Conservation (phyloP, 2,888 invertebrate genomes). For the Brassicogethes aeneus region DNA sequence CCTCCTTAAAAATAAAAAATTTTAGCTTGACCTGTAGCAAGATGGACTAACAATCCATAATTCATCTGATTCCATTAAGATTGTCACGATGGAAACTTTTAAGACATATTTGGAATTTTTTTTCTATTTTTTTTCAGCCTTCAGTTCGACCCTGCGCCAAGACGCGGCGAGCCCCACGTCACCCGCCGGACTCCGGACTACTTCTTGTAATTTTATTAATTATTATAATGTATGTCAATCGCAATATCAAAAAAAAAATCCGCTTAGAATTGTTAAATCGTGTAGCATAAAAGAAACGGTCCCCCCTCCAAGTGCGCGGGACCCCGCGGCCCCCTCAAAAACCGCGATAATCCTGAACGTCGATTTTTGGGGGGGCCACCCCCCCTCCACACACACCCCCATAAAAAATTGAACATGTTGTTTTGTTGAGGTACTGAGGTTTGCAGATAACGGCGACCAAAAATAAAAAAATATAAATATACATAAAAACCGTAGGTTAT, state of each 20-base stretch:
- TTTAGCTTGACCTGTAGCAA: too few species aligned
- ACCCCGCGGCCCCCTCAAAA: too few species aligned
- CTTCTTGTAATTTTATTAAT: slow-evolving; percentile 74
- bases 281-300: slow-evolving; percentile 7
- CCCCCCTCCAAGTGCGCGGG: background rate
- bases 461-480: slow-evolving; percentile 14
- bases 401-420: too few species aligned
- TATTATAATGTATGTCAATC: slow-evolving; percentile 22
- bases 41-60: background rate
- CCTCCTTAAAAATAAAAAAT: too few species aligned
- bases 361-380: too few species aligned
- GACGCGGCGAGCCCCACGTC: slow-evolving; percentile 99
- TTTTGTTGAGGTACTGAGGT: slow-evolving; percentile 13
- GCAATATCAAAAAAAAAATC: slow-evolving; percentile 30
- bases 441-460: slow-evolving; percentile 17
- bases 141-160: slow-evolving; percentile 99
- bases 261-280: slow-evolving; percentile 32
- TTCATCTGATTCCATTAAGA: background rate
- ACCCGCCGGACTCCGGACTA: slow-evolving; percentile 99
- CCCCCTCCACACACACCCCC: too few species aligned
- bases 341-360: too few species aligned
- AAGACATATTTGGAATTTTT: too few species aligned
- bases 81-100: too few species aligned
- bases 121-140: slow-evolving; percentile 59
- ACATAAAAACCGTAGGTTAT: slow-evolving; percentile 19